These are phyloP conservation scores for Xestia xanthographa DNA, from an alignment of 2,888 invertebrate genomes.

Conservation along the genomic window DNA sequence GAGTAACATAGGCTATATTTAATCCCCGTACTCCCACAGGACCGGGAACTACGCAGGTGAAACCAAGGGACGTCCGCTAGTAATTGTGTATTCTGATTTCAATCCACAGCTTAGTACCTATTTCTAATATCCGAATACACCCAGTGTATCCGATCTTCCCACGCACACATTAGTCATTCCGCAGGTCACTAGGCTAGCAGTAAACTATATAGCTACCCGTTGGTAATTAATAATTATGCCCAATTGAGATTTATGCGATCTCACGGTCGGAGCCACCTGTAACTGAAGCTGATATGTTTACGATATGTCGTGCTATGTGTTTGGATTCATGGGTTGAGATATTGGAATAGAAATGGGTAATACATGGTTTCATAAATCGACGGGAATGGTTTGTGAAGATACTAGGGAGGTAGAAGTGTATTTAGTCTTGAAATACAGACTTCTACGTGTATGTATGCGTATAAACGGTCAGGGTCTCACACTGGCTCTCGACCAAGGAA, in stretches of 20 bases:
- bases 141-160: slow-evolving; percentile 29
- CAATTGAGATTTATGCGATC: slow-evolving; percentile 56
- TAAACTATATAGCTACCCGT: slow-evolving; percentile 51
- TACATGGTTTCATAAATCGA: background rate
- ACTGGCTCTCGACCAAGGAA: too few species aligned
- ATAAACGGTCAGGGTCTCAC: too few species aligned
- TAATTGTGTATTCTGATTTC: background rate
- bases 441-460: too few species aligned
- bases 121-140: background rate
- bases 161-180: slow-evolving; percentile 44
- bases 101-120: too few species aligned
- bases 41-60: too few species aligned
- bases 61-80: too few species aligned
- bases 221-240: slow-evolving; percentile 54
- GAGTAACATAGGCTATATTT: too few species aligned
- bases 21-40: too few species aligned
- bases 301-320: slow-evolving; percentile 11
- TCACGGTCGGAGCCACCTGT: slow-evolving; percentile 24
- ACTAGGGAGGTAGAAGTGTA: background rate
- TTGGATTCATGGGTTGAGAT: slow-evolving; percentile 3
- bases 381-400: background rate
- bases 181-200: slow-evolving; percentile 41
- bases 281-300: slow-evolving; percentile 44
- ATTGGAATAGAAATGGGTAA: slow-evolving; percentile 16
- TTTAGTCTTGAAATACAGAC: background rate